Evolutionary conservation across 2,888 invertebrate species (phyloP), one percentile per base, ranked within the genome.

Genomic region (Drosophila nr. perissopoda): DNA sequence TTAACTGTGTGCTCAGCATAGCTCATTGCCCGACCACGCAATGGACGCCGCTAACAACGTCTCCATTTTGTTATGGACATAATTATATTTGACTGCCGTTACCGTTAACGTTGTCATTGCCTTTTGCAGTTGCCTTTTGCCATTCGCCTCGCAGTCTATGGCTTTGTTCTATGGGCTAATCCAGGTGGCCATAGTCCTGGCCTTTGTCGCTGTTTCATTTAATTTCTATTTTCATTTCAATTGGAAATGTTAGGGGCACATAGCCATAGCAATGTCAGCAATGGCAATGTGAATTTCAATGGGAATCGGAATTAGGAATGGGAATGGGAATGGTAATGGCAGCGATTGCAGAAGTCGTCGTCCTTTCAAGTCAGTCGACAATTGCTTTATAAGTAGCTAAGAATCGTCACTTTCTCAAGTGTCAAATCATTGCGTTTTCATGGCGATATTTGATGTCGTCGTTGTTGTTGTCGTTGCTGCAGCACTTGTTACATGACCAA

Each of bases 1-100:
- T 40, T 40, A 21, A 10, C 57, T 21, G 57, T 57, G 57, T 31
- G 31, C 36, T 56, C 54, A 51, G 52, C 65, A 66, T 48, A 48
- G 64, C 62, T 70, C 74, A 73, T 86, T 88, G 88, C 76, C 53
- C 63, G 58, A 65, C 74, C 74, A 70, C 76, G 76, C 72, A 68
- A 76, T 72, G 58, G 57, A 51, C 11, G 58, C 42, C 42, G 64
- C 78, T 81, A 71, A 79, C 78, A 84, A 82, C 81, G 88, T 85
- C 86, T 81, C 73, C 88, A 79, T 86, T 85, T 81, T 85, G 90
- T 81, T 77, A 81, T 76, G 79, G 79, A 77, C 77, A 90, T 90
- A 90, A 88, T 88, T 90, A 89, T 89, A 88, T 88, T 88, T 89
- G 90, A 82, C 90, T 86, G 83, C 71, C 86, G 83, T 85, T 82